These are phyloP conservation scores for Drosophila jambulina DNA, from an alignment of 1,140 invertebrate species.

Conservation along the genomic window DNA sequence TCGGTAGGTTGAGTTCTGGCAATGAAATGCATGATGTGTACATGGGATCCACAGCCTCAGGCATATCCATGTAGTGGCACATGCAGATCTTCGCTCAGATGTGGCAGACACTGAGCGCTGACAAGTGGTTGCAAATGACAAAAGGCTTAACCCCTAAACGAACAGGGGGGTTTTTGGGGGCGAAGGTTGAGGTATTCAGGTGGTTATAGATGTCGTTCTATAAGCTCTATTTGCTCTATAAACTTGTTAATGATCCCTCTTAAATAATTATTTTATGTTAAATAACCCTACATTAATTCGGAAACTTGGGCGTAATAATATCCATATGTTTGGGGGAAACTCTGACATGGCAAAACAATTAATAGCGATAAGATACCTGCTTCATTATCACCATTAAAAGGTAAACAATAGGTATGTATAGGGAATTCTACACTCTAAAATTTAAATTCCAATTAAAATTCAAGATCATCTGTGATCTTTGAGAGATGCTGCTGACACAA, in stretches of 20 bases:
- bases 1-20: slow-evolving; percentile 50
- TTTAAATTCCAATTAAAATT: not conserved
- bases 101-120: not conserved
- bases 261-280: not conserved
- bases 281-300: not conserved
- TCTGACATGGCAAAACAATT: not conserved
- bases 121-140: slow-evolving; percentile 26
- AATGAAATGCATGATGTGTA: not conserved
- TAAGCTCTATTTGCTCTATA: not conserved
- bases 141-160: slow-evolving; percentile 4
- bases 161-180: too few relatives aligned
- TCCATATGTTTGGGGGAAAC: not conserved
- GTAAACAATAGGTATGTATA: not conserved
- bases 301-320: too few relatives aligned
- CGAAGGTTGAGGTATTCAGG: too few relatives aligned
- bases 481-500: slow-evolving; percentile 14
- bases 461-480: slow-evolving; percentile 4
- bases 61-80: not conserved
- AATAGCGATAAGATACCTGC: not conserved
- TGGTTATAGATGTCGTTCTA: too few relatives aligned
- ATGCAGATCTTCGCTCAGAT: not conserved
- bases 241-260: not conserved
- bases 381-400: not conserved
- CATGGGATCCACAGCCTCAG: not conserved
- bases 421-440: not conserved